Base-by-base conservation (phyloP, 1,140 invertebrate genomes). In the Agrilus planipennis region DNA sequence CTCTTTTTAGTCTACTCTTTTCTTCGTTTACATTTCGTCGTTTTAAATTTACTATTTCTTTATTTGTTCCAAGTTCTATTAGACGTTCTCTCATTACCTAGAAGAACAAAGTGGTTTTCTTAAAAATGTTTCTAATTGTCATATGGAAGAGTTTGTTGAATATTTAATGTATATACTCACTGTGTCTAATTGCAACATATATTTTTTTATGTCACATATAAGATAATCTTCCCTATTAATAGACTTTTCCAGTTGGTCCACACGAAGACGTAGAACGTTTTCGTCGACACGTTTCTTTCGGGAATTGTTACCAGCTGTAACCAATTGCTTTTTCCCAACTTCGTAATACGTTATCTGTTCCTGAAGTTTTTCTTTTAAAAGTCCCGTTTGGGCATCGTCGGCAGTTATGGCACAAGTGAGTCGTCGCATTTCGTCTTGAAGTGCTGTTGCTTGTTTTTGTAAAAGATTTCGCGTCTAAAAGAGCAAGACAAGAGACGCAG, bases 21-120 rank as follows among this genome's bases (percentile, higher is more conserved):
- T 81, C 75, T 40, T 72, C 72, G 3, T 64, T 39, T 1, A 73
- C 49, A 9, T 72, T 59, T 29, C 74, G 66, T 46, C 70, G 72
- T 49, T 78, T 69, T 1, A 71, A 58, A 5, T 45, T 53, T 32
- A 80, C 60, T 39, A 76, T 65, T 39, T 76, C 73, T 44, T 69
- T 73, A 3, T 73, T 68, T 2, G 67, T 67, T 14, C 64, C 57
- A 25, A 81, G 75, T 50, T 81, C 77, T 1, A 72, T 53, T 41
- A 70, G 61, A 6, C 77, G 62, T 56, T 81, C 77, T 56, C 69
- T 68, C 66, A 79, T 71, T 1, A 72, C 72, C 77, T 73, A 37
- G 28, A 38, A 25, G 4, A n/a, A n/a, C 4, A 36, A n/a, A n/a
- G n/a, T n/a, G n/a, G n/a, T n/a, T n/a, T n/a, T n/a, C n/a, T n/a